Conservation (phyloP, 2,888 invertebrate species). For the Parnassius apollo region DNA sequence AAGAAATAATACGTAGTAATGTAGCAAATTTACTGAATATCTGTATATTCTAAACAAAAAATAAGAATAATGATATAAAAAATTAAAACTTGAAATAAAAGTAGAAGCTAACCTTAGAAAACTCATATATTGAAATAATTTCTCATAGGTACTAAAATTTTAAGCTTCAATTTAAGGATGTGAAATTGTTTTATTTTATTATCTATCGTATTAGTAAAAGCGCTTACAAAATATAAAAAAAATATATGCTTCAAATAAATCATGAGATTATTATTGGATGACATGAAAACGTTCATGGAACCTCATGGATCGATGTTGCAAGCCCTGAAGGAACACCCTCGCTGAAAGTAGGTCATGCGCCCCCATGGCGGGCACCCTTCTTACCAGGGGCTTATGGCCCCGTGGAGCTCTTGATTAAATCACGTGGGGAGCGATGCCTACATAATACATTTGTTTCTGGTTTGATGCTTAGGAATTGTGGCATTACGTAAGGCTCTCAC, state of each 20-base stretch:
- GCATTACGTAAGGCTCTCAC: background rate
- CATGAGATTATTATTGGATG: slow-evolving; percentile 24
- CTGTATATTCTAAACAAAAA: too few species aligned
- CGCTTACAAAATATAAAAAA: too few species aligned
- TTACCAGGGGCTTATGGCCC: slow-evolving; percentile 53
- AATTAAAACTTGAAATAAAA: too few species aligned
- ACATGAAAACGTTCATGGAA: slow-evolving; percentile 31
- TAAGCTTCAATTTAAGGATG: too few species aligned
- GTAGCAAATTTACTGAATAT: too few species aligned
- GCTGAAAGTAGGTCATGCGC: slow-evolving; percentile 70
- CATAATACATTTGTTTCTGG: slow-evolving; percentile 22
- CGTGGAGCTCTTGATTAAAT: slow-evolving; percentile 37
- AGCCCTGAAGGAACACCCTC: slow-evolving; percentile 56
- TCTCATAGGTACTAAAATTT: too few species aligned
- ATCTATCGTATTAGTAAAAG: too few species aligned
- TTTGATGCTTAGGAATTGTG: slow-evolving; percentile 20
- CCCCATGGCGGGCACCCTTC: slow-evolving; percentile 57
- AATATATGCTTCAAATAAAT: slow-evolving; percentile 12
- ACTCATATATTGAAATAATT: too few species aligned
- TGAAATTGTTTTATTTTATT: too few species aligned
- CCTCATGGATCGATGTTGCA: slow-evolving; percentile 71
- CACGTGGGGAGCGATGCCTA: slow-evolving; percentile 27
- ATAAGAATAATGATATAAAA: too few species aligned
- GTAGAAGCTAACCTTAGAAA: too few species aligned
- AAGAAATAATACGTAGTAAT: too few species aligned